Percentiles rank a stretch among this genome's conserved stretches.
Evolutionary conservation across 2,113 vertebrate species (phyloP).

Genomic region (Grus americana): DNA sequence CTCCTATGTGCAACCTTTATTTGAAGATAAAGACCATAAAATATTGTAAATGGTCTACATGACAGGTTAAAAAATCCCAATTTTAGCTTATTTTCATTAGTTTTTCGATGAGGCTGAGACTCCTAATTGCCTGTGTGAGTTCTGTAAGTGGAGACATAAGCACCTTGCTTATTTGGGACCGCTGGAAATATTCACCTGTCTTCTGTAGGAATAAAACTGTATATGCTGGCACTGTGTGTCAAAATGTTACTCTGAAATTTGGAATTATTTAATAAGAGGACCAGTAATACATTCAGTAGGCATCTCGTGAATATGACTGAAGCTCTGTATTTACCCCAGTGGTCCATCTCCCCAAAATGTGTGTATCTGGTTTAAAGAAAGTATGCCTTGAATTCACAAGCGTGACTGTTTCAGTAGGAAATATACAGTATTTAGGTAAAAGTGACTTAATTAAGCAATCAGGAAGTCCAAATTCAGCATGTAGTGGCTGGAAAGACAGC

Average conservation of each 20-base stretch:
- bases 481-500: constrained; percentile 14
- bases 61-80: neutral
- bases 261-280: neutral
- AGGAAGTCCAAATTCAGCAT: constrained; percentile 2
- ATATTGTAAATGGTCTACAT: neutral
- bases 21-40: neutral
- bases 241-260: neutral
- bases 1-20: neutral
- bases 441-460: constrained; percentile 14
- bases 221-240: neutral
- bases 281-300: neutral
- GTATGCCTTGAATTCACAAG: neutral
- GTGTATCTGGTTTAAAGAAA: neutral
- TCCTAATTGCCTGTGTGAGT: neutral
- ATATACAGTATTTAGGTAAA: constrained; percentile 5
- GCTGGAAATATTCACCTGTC: neutral
- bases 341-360: neutral
- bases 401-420: constrained; percentile 7
- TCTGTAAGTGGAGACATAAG: neutral
- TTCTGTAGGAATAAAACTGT: neutral
- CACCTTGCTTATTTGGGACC: neutral
- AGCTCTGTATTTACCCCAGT: neutral
- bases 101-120: neutral
- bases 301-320: neutral
- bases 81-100: neutral